Evolutionary conservation across 1,140 invertebrate species (phyloP), one percentile per base, ranked within the genome.

Genomic region (Bombus pyrosoma): DNA sequence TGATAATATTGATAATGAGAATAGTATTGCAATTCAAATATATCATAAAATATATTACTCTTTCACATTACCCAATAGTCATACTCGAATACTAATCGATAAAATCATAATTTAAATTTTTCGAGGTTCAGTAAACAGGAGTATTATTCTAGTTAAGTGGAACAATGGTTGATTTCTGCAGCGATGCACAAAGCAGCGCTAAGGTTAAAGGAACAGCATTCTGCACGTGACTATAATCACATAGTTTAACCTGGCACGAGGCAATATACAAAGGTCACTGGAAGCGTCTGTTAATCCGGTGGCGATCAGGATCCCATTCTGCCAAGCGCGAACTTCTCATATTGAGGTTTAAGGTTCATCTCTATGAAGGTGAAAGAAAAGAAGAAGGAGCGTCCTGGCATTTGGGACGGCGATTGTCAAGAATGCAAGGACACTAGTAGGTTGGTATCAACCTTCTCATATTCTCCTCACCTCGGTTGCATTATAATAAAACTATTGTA

Each of bases 351-450:
- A 66, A 71, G 73, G 73, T 73, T 85, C 78, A 87, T 74, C 69
- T 72, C 59, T 41, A 71, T 37, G 79, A 84, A 79, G 79, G 82
- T 82, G 79, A 90, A 84, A 90, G 81, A 83, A 77, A 68, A 83
- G 71, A 87, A 79, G 79, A 87, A 76, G 89, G 89, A 90, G 88
- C 89, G 89, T 87, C 76, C 79, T 90, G 89, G 86, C 89, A 90
- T 90, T 90, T 90, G 83, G 88, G 82, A 82, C 83, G 76, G 79
- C 85, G 85, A 87, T 90, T 71, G 89, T 85, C 64, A 69, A 74
- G 88, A 90, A 90, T 90, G 89, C 89, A 90, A 87, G 89, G 89
- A 86, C 86, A 79, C 39, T 25, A 18, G 53, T 77, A 34, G 74
- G 57, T 25, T 83, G 74, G 43, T 82, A 79, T 59, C 73, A 72